Percentiles rank a stretch among this genome's conserved stretches.
Evolutionary conservation across 2,113 vertebrate genomes (phyloP).

Genomic region (Accipiter cooperii): DNA sequence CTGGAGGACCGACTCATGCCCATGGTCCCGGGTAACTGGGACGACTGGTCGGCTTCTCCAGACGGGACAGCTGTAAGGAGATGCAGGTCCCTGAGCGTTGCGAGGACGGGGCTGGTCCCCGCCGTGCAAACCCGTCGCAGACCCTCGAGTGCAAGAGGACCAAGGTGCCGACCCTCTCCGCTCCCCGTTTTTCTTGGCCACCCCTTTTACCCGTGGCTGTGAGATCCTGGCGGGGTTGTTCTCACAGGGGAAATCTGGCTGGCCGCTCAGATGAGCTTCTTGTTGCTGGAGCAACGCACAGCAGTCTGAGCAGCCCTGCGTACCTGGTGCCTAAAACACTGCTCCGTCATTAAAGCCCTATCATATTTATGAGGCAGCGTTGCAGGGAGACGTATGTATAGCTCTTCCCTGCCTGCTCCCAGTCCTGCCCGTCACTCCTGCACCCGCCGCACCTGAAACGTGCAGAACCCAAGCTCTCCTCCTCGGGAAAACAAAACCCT

Average conservation of each 20-base stretch:
- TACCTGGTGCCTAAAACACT: not conserved
- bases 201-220: fast-evolving
- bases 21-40: not conserved
- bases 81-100: not conserved
- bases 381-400: not conserved
- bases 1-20: not conserved
- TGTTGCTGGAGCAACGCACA: conserved; percentile 21
- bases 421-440: not conserved
- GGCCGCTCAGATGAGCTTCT: not conserved
- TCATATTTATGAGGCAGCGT: not conserved
- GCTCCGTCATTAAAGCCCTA: not conserved
- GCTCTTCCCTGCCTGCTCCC: not conserved
- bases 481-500: not conserved
- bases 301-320: not conserved
- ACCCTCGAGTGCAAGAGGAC: fast-evolving
- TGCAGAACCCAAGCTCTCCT: not conserved
- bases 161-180: fast-evolving
- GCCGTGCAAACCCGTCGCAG: too few species aligned
- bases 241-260: not conserved
- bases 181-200: fast-evolving
- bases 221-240: not conserved
- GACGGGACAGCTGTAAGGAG: too few species aligned
- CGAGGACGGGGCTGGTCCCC: fast-evolving
- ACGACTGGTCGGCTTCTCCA: not conserved
- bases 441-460: not conserved